A percentile compares a stretch with the other conserved stretches of the same genome.
These are phyloP conservation scores for Origma solitaria DNA, from an alignment of 2,113 vertebrate species.

Conservation along the genomic window DNA sequence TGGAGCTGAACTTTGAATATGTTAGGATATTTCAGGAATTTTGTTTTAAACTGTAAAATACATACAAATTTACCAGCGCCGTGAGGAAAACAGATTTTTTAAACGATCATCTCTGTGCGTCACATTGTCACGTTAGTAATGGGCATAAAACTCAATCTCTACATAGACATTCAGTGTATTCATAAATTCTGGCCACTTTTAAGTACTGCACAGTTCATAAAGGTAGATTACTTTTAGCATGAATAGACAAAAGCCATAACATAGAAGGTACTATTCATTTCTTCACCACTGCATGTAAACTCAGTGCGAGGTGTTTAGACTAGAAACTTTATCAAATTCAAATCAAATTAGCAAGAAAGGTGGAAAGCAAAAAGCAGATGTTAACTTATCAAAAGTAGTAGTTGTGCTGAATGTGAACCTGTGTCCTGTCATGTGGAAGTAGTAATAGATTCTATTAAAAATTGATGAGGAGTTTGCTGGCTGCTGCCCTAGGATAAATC, in stretches of 20 bases:
- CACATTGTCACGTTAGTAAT: background rate
- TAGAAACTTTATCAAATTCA: background rate
- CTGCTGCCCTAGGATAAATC: background rate
- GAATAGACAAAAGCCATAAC: background rate
- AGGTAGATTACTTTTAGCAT: background rate
- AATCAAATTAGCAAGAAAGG: background rate
- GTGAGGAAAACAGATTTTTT: background rate
- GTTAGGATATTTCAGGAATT: background rate
- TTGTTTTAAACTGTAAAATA: background rate
- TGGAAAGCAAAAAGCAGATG: background rate
- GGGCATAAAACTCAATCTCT: background rate
- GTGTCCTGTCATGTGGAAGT: background rate
- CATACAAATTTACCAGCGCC: background rate
- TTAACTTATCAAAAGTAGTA: background rate
- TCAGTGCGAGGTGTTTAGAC: background rate
- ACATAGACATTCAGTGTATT: background rate
- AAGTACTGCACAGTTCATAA: fast-evolving
- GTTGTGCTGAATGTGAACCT: background rate
- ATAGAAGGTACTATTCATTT: background rate
- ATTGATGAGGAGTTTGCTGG: background rate
- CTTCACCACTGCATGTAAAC: background rate
- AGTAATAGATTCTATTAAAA: background rate
- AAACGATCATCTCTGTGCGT: background rate
- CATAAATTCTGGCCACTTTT: background rate
- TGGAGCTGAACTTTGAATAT: background rate